These are phyloP conservation scores for Fragum sueziense DNA, from an alignment of 2,888 invertebrate genomes.

Conservation along the genomic window DNA sequence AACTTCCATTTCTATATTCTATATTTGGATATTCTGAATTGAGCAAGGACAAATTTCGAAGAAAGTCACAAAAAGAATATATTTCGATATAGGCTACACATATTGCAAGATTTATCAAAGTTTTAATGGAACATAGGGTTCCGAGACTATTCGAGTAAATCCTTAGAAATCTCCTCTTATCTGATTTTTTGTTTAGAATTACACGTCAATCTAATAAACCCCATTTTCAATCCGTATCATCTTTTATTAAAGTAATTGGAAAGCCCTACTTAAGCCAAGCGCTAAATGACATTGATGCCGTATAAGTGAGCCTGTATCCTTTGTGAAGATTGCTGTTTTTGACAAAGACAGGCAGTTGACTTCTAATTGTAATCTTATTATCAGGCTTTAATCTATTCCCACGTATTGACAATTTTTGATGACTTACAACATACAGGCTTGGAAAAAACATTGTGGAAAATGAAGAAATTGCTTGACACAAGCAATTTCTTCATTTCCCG, in stretches of 20 bases:
- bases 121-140: neutral
- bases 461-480: neutral
- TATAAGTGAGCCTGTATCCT: slow-evolving; percentile 35
- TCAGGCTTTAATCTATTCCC: neutral
- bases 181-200: slow-evolving; percentile 37
- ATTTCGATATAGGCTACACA: no score
- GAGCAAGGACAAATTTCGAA: no score
- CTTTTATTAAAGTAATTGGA: slow-evolving; percentile 41
- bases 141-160: neutral
- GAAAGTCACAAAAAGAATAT: no score
- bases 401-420: no score
- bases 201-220: slow-evolving; percentile 43
- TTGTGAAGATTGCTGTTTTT: slow-evolving; percentile 22
- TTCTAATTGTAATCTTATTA: neutral
- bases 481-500: neutral
- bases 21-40: no score
- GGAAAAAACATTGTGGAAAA: no score
- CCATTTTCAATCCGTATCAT: slow-evolving; percentile 46
- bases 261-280: slow-evolving; percentile 43
- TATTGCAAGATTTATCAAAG: no score
- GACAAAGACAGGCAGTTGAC: slow-evolving; percentile 28
- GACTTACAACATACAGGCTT: no score
- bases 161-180: slow-evolving; percentile 12
- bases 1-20: no score
- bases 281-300: slow-evolving; percentile 42